Evolutionary conservation across 2,888 invertebrate genomes (phyloP).

Genomic region (Stenodera caucasica): DNA sequence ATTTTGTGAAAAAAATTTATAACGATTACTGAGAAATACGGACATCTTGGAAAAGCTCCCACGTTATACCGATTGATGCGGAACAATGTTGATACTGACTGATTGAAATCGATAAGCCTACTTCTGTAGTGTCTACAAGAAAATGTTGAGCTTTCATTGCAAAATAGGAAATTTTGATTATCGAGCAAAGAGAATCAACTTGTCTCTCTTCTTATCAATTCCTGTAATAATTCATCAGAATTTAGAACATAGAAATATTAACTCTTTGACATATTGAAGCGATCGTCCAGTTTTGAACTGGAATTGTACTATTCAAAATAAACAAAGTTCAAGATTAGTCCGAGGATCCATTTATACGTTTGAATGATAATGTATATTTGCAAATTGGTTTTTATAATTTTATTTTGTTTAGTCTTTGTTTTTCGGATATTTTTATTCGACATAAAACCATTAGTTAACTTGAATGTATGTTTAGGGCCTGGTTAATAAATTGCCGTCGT

Average conservation of each 20-base stretch:
- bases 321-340: no score
- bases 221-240: no score
- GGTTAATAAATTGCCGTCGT: conserved; percentile 45
- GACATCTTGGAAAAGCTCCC: not conserved
- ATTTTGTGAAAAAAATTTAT: no score
- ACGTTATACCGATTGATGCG: not conserved
- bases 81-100: conserved; percentile 1
- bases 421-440: conserved; percentile 32
- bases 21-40: not conserved
- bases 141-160: not conserved
- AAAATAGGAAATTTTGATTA: not conserved
- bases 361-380: no score
- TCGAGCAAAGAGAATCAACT: no score
- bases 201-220: no score
- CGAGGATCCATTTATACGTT: no score
- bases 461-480: conserved; percentile 45
- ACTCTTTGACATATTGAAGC: no score
- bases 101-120: not conserved
- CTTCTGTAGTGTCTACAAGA: not conserved
- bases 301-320: no score
- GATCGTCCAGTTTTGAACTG: no score
- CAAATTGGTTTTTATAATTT: not conserved
- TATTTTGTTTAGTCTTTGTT: not conserved
- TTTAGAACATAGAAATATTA: no score
- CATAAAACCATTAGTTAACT: conserved; percentile 45